Percentiles rank a stretch among this genome's conserved stretches.
Conservation (phyloP, 92 coral and sea anemone species). For the Epizoanthus stellaris region DNA sequence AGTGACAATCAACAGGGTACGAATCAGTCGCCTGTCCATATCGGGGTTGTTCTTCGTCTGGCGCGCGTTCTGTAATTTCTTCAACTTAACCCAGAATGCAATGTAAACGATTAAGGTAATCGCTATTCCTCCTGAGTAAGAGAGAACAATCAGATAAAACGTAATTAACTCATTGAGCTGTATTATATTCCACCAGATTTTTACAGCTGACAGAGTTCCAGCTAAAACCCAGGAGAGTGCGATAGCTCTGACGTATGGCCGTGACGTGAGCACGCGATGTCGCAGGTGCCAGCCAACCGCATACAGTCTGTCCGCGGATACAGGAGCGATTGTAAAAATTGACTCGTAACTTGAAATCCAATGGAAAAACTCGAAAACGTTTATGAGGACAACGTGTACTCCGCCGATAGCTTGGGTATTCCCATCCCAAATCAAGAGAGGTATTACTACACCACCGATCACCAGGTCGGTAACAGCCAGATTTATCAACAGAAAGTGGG, state of each 20-base stretch:
- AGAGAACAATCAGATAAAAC: too few relatives aligned
- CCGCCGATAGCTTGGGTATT: neutral
- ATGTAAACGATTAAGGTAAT: neutral
- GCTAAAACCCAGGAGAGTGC: neutral
- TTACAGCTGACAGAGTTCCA: neutral
- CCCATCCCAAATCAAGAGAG: neutral
- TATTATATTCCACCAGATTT: neutral
- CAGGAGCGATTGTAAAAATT: neutral
- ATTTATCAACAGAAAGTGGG: too few relatives aligned
- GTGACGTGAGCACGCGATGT: neutral
- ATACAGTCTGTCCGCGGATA: neutral
- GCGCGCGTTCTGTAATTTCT: neutral
- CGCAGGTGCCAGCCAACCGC: conserved; percentile 1
- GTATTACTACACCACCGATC: neutral
- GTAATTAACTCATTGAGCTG: too few relatives aligned
- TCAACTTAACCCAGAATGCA: neutral
- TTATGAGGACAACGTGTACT: neutral
- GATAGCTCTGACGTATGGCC: too few relatives aligned
- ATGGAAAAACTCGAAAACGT: neutral
- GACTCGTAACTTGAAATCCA: neutral
- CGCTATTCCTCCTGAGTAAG: neutral
- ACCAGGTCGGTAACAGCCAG: too few relatives aligned
- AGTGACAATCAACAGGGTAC: too few relatives aligned
- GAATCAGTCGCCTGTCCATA: neutral
- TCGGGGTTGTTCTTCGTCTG: neutral